A percentile compares a stretch with the other conserved stretches of the same genome.
These are phyloP conservation scores for Leptothorax acervorum DNA, from an alignment of 2,888 invertebrate genomes.

Conservation along the genomic window DNA sequence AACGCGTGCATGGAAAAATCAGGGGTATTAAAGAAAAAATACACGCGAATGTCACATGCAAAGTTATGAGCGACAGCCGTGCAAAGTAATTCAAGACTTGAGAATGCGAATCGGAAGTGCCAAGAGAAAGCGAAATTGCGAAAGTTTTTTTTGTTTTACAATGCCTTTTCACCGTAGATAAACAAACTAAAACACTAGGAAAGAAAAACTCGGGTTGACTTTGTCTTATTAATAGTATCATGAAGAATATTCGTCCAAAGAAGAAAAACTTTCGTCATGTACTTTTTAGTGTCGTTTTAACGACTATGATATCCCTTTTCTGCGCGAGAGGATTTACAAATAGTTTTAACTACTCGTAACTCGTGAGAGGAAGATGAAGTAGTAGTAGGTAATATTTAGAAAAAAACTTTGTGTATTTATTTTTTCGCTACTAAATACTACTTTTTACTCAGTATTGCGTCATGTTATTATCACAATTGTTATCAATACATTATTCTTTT, in stretches of 20 bases:
- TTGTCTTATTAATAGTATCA: not conserved
- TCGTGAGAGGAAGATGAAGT: not conserved
- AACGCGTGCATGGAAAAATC: too few relatives aligned
- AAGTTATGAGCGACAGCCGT: not conserved
- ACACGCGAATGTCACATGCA: not conserved
- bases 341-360: not conserved
- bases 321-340: not conserved
- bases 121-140: conserved; percentile 21
- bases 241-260: not conserved
- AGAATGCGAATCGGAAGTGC: not conserved
- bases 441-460: not conserved
- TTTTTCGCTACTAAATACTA: too few relatives aligned
- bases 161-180: not conserved
- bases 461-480: not conserved
- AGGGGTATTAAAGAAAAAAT: not conserved
- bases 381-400: not conserved
- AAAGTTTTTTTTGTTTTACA: not conserved
- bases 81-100: not conserved
- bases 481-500: not conserved
- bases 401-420: conserved; percentile 5
- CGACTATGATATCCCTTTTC: not conserved
- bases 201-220: not conserved
- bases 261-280: not conserved
- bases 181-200: not conserved
- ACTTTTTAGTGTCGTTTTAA: not conserved